A percentile compares a stretch with the other conserved stretches of the same genome.
These are phyloP conservation scores for Pholis gunnellus DNA, from an alignment of 2,113 vertebrate genomes.

Conservation along the genomic window DNA sequence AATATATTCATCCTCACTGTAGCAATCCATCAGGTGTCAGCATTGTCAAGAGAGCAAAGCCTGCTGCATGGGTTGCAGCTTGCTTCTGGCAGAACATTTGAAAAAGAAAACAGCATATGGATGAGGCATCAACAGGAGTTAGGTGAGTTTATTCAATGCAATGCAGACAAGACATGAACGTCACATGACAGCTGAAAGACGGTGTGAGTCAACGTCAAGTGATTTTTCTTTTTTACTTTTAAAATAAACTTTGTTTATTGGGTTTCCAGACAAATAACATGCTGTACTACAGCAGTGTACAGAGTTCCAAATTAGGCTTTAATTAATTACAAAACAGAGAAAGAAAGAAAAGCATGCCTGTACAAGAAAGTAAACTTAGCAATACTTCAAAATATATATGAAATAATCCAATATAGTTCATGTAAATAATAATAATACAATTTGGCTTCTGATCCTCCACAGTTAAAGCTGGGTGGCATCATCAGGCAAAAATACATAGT, in stretches of 20 bases:
- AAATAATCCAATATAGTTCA: neutral
- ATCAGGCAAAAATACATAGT: too few species aligned
- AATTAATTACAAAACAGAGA: too few species aligned
- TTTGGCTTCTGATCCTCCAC: neutral
- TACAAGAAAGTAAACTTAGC: neutral
- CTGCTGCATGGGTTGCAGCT: constrained; percentile 1
- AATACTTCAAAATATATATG: neutral
- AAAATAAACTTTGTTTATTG: neutral
- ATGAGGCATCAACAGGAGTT: constrained; percentile 15
- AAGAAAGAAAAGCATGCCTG: neutral
- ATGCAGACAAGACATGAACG: constrained; percentile 1
- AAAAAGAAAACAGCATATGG: constrained; percentile 11
- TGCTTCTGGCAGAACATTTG: neutral
- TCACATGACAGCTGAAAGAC: neutral
- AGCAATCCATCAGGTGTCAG: constrained; percentile 77
- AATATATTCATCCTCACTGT: constrained; percentile 76
- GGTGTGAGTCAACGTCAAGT: neutral
- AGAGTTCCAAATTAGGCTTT: neutral
- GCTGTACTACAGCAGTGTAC: neutral
- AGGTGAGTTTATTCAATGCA: constrained; percentile 6
- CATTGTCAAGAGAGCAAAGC: constrained; percentile 25
- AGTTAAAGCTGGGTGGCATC: too few species aligned
- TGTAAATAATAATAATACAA: too few species aligned
- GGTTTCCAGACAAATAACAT: neutral
- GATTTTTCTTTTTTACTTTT: neutral